phyloP scores from a whole-genome alignment of 2,113 vertebrate species.

The Brachyistius frenatus region DNA sequence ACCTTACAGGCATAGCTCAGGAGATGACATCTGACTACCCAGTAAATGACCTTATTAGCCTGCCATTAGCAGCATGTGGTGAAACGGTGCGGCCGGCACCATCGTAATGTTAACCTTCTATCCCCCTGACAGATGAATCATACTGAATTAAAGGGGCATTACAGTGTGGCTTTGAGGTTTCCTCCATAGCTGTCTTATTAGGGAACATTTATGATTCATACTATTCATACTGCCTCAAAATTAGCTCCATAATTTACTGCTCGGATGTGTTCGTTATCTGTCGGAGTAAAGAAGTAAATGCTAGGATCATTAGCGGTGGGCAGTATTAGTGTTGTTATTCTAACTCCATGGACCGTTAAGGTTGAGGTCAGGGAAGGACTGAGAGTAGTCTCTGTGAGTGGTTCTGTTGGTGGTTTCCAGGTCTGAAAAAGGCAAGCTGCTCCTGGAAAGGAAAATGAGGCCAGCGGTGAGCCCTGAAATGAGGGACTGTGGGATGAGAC shows the following conservation, averaged over 20 bases:
- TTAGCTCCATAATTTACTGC: conserved; percentile 64
- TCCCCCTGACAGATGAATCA: conserved; percentile 47
- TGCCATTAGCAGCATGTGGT: conserved; percentile 52
- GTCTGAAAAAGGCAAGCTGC: conserved; percentile 68
- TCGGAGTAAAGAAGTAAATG: conserved; percentile 57
- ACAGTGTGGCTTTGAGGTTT: conserved; percentile 69
- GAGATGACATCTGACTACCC: conserved; percentile 50
- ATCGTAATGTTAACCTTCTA: conserved; percentile 43
- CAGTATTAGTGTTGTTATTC: conserved; percentile 76
- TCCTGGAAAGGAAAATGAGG: conserved; percentile 65
- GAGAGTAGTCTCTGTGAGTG: conserved; percentile 47
- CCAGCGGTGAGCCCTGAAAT: conserved; percentile 68
- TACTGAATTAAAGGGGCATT: conserved; percentile 51
- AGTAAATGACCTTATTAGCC: conserved; percentile 56
- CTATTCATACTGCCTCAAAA: conserved; percentile 57
- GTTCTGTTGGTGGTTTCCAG: conserved; percentile 66
- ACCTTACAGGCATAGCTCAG: conserved; percentile 46
- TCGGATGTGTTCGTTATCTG: conserved; percentile 67
- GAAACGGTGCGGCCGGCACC: conserved; percentile 35
- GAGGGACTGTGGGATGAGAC: conserved; percentile 80
- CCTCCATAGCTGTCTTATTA: conserved; percentile 66
- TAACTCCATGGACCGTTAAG: conserved; percentile 47
- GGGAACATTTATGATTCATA: conserved; percentile 72
- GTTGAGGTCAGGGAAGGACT: conserved; percentile 58
- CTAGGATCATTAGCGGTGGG: conserved; percentile 70